Percentiles rank a stretch among this genome's conserved stretches.
Conservation (phyloP, 2,888 invertebrate species). For the Acanthococcus lagerstroemiae region DNA sequence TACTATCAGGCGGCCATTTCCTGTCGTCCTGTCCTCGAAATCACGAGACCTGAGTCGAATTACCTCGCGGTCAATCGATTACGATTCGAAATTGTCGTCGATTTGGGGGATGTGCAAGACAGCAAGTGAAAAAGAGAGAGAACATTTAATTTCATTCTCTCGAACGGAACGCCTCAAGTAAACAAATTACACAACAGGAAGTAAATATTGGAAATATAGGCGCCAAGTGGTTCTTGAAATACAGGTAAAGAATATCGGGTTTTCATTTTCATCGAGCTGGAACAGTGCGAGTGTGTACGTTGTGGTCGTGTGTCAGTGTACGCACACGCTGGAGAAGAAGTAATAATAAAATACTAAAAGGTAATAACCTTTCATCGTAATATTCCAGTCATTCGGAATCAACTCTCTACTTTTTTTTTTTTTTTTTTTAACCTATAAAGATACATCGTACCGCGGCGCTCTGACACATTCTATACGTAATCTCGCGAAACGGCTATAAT, state of each 20-base stretch:
- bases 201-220: constrained; percentile 22
- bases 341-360: constrained; percentile 8
- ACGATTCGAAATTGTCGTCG: too few species aligned
- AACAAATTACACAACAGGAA: constrained; percentile 29
- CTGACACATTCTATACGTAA: too few species aligned
- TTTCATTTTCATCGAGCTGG: constrained; percentile 11
- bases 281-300: constrained; percentile 11
- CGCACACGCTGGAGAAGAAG: background rate
- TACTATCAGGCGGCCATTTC: too few species aligned
- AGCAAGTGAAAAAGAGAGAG: too few species aligned
- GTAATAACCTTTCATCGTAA: constrained; percentile 29
- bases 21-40: too few species aligned
- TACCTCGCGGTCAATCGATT: too few species aligned
- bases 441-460: too few species aligned
- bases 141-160: background rate
- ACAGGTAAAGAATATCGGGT: constrained; percentile 15
- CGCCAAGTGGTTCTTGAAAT: constrained; percentile 24
- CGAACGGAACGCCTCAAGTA: constrained; percentile 20
- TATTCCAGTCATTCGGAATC: constrained; percentile 27
- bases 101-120: too few species aligned
- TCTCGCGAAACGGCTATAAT: too few species aligned
- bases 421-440: too few species aligned
- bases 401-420: constrained; percentile 28
- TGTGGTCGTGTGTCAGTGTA: background rate
- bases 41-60: too few species aligned